A percentile compares a stretch with the other conserved stretches of the same genome.
These are phyloP conservation scores for Zapus hudsonius DNA, from an alignment of 2,113 vertebrate genomes.

Conservation along the genomic window DNA sequence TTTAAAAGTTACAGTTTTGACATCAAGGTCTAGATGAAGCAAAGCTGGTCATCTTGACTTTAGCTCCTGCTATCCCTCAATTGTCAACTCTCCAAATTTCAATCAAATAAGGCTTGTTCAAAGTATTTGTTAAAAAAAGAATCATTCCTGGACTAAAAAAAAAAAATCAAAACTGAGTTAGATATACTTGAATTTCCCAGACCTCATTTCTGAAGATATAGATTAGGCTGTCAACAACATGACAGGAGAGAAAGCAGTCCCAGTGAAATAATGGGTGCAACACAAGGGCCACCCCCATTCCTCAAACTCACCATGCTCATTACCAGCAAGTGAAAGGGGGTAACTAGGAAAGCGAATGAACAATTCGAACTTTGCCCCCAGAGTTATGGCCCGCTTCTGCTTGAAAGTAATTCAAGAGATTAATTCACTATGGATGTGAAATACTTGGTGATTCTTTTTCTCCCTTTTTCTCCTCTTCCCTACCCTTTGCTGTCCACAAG, in stretches of 20 bases:
- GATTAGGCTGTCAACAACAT: not conserved
- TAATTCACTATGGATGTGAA: slow-evolving; percentile 16
- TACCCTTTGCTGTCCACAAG: slow-evolving; percentile 17
- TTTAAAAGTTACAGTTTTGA: not conserved
- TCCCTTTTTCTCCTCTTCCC: not conserved
- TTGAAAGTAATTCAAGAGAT: slow-evolving; percentile 62
- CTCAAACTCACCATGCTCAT: slow-evolving; percentile 26
- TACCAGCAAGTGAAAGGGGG: not conserved
- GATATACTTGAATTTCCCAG: not conserved
- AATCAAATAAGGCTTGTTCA: not conserved
- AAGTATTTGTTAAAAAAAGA: not conserved
- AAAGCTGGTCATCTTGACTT: not conserved
- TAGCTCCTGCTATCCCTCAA: not conserved
- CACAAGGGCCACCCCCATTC: not conserved
- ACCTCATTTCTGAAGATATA: not conserved
- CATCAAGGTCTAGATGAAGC: not conserved
- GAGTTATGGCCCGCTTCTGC: slow-evolving; percentile 11
- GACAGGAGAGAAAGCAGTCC: not conserved
- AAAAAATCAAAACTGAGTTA: slow-evolving; percentile 15
- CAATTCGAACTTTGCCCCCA: not conserved
- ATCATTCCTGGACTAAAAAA: not conserved
- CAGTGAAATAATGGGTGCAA: not conserved
- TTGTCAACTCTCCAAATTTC: not conserved
- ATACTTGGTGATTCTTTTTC: slow-evolving; percentile 14
- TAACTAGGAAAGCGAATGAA: not conserved